Evolutionary conservation across 2,888 invertebrate species (phyloP).

Genomic region (Lysandra bellargus): DNA sequence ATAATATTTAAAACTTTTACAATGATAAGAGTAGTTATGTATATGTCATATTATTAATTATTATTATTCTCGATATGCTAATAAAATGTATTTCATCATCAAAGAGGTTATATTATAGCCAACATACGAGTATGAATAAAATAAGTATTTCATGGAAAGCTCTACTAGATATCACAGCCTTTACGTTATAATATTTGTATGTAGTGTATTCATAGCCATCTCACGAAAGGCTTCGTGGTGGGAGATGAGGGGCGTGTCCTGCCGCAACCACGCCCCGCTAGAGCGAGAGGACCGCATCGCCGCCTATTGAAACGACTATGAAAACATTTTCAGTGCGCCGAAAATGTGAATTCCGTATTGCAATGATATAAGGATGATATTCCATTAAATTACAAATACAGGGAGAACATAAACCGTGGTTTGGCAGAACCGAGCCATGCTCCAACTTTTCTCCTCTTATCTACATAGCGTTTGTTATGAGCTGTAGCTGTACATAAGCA

Average conservation of each 20-base stretch:
- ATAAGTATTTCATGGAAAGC: slow-evolving; percentile 21
- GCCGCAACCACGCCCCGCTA: slow-evolving; percentile 64
- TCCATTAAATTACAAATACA: slow-evolving; percentile 36
- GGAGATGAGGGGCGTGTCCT: slow-evolving; percentile 59
- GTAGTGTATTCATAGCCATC: slow-evolving; percentile 41
- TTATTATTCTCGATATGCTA: not conserved
- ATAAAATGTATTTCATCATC: not conserved
- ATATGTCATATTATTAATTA: not conserved
- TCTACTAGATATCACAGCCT: slow-evolving; percentile 4
- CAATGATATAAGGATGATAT: slow-evolving; percentile 50
- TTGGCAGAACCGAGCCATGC: slow-evolving; percentile 54
- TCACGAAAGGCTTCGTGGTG: slow-evolving; percentile 45
- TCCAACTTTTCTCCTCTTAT: slow-evolving; percentile 54
- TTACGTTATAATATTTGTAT: slow-evolving; percentile 36
- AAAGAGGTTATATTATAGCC: not conserved
- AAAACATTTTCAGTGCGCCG: slow-evolving; percentile 45
- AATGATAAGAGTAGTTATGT: not conserved
- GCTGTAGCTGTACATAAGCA: slow-evolving; percentile 53
- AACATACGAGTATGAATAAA: not conserved
- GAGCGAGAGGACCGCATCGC: slow-evolving; percentile 62
- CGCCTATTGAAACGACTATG: slow-evolving; percentile 62
- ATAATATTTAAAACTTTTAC: not conserved
- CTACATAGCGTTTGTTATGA: slow-evolving; percentile 60
- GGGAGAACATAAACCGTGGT: slow-evolving; percentile 34
- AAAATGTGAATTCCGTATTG: slow-evolving; percentile 40